Evolutionary conservation across 2,888 invertebrate genomes (phyloP).

Genomic region (Ecliptopera silaceata): DNA sequence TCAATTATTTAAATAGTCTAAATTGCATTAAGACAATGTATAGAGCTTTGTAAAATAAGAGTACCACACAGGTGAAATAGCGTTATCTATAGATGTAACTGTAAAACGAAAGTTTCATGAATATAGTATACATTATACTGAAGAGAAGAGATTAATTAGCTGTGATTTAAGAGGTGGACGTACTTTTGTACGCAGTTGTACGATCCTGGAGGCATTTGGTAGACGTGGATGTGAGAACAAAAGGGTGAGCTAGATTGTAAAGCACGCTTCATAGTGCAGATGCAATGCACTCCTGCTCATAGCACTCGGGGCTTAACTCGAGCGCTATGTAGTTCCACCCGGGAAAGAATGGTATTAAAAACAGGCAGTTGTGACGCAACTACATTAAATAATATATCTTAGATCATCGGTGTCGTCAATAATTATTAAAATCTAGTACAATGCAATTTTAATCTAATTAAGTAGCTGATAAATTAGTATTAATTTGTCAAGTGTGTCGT

Average conservation of each 20-base stretch:
- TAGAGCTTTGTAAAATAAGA: slow-evolving; percentile 80
- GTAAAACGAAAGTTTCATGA: slow-evolving; percentile 56
- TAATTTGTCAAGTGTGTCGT: slow-evolving; percentile 61
- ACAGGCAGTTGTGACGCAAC: slow-evolving; percentile 59
- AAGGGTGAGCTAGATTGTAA: slow-evolving; percentile 19
- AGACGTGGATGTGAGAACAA: background rate
- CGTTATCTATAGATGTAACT: slow-evolving; percentile 66
- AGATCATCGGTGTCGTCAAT: slow-evolving; percentile 69
- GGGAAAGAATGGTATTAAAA: slow-evolving; percentile 41
- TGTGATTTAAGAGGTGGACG: slow-evolving; percentile 76
- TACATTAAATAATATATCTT: slow-evolving; percentile 52
- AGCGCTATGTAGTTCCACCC: too few species aligned
- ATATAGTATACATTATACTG: slow-evolving; percentile 54
- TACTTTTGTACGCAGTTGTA: slow-evolving; percentile 76
- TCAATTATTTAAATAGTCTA: slow-evolving; percentile 81
- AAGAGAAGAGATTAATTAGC: slow-evolving; percentile 79
- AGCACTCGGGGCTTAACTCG: too few species aligned
- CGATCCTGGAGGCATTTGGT: slow-evolving; percentile 31
- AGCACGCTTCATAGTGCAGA: slow-evolving; percentile 23
- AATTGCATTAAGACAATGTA: slow-evolving; percentile 80
- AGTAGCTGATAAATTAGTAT: slow-evolving; percentile 50
- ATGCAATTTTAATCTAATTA: slow-evolving; percentile 65
- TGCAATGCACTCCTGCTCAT: background rate
- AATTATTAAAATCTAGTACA: slow-evolving; percentile 70
- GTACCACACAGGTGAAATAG: slow-evolving; percentile 79